These are phyloP conservation scores for Sapajus apella DNA, from an alignment of 2,113 vertebrate genomes.

Conservation along the genomic window DNA sequence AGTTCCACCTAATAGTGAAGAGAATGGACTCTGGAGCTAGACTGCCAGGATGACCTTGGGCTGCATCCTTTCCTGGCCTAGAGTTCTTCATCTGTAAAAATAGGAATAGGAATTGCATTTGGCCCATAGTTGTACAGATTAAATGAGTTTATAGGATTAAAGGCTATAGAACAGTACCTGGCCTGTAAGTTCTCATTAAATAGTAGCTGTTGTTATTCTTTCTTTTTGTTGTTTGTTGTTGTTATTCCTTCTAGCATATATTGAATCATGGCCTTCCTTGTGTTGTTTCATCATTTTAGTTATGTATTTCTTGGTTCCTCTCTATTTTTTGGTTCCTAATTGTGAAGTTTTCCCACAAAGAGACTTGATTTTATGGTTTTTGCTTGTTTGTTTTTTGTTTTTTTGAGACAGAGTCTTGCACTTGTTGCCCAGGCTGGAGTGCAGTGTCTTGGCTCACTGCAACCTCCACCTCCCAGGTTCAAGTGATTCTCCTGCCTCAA, in stretches of 20 bases:
- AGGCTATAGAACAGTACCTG: neutral
- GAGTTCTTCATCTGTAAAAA: slow-evolving; percentile 37
- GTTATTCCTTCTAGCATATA: neutral
- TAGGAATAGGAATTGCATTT: neutral
- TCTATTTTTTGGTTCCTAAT: neutral
- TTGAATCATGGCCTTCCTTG: neutral
- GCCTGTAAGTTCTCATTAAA: neutral
- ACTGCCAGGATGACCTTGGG: neutral
- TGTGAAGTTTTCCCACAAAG: neutral
- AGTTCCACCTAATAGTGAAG: neutral
- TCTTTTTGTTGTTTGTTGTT: neutral
- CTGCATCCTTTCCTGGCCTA: neutral
- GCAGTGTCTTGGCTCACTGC: too few relatives aligned
- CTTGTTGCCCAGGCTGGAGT: too few relatives aligned
- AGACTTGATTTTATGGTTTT: neutral
- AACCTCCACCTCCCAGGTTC: too few relatives aligned
- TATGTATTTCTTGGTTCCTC: neutral
- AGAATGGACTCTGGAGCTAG: neutral
- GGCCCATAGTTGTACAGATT: neutral
- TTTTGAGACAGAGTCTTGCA: too few relatives aligned
- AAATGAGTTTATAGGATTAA: neutral
- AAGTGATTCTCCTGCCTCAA: too few relatives aligned
- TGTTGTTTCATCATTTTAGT: neutral
- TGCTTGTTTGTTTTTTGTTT: too few relatives aligned
- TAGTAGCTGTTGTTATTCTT: neutral